Base-by-base conservation (phyloP, 92 coral and sea anemone species). In the Zoanthus gigantus region DNA sequence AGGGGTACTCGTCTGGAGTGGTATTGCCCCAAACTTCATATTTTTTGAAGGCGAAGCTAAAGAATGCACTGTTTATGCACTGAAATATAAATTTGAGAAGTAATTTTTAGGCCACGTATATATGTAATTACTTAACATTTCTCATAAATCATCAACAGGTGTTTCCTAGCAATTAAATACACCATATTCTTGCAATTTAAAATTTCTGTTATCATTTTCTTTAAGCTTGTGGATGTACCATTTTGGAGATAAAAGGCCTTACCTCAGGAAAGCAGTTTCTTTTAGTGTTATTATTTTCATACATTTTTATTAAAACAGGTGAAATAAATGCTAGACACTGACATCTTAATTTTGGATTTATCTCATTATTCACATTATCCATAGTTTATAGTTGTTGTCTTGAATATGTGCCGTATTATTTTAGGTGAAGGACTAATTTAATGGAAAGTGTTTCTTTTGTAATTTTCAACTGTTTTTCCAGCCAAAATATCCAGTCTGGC, bases 401-500 rank as follows among this genome's bases (percentile, higher is more conserved):
- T 71, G 34, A 29, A 34, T 45, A 71, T 29, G 74, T 31, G 8
- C 9, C 42, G 14, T 71, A 29, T 13, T 71, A 30, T 71, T 71
- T 29, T 71, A 57, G 65, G 65, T 13, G n/a, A 57, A 15, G 65
- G 14, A 57, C 65, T 57, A 0, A 57, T 57, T 57, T 57, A 57
- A 57, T 5, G 0, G 65, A 57, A 57, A 57, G 65, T 71, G 44
- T 71, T 13, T 56, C 74, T 71, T 56, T 72, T 56, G 52, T 60
- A 47, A 60, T 76, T 89, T 65, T 71, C 31, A 30, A 86, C 18
- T 6, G 87, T 86, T 78, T 90, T 46, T 56, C 50, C 2, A 28
- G 90, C 93, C 72, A 90, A 86, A 71, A 37, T 56, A 37, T 61
- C 78, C 29, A 85, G 74, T 74, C 83, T 85, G 31, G 71, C 15